Conservation (phyloP, 2,113 vertebrate species). For the Seriola quinqueradiata region DNA sequence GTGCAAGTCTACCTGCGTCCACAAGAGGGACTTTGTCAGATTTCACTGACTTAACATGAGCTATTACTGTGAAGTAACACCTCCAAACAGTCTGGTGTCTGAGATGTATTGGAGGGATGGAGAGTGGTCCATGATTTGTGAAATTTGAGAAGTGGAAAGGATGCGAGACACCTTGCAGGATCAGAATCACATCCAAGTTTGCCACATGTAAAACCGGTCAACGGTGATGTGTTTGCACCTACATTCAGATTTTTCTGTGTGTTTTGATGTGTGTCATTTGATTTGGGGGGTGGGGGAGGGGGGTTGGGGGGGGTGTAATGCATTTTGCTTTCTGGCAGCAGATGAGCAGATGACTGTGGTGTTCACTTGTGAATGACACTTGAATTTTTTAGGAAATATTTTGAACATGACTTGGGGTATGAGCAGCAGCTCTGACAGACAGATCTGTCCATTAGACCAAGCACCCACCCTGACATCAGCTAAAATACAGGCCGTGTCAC, state of each 20-base stretch:
- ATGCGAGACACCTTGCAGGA: neutral
- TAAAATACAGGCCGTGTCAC: neutral
- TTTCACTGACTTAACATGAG: neutral
- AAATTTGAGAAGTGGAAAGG: slow-evolving; percentile 24
- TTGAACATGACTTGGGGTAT: slow-evolving; percentile 32
- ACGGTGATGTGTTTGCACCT: slow-evolving; percentile 13
- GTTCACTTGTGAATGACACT: slow-evolving; percentile 55
- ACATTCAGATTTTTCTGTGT: slow-evolving; percentile 10
- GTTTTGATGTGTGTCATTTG: slow-evolving; percentile 50
- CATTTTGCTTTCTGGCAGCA: slow-evolving; percentile 34
- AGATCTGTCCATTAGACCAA: slow-evolving; percentile 12
- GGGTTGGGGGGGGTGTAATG: slow-evolving; percentile 11
- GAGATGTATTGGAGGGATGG: neutral
- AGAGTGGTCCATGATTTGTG: slow-evolving; percentile 2
- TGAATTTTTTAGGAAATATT: slow-evolving; percentile 34
- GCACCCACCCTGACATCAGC: neutral
- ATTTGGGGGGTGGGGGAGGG: neutral
- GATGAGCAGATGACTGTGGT: slow-evolving; percentile 41
- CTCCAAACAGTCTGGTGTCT: slow-evolving; percentile 15
- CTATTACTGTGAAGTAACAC: slow-evolving; percentile 2
- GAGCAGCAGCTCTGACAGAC: slow-evolving; percentile 17
- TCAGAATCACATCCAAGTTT: neutral
- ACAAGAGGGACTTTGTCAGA: slow-evolving; percentile 79
- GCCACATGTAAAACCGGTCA: slow-evolving; percentile 17
- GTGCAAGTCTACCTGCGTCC: slow-evolving; percentile 67